These are phyloP conservation scores for Erpetoichthys calabaricus DNA, from an alignment of 2,797 vertebrate genomes.

Conservation along the genomic window DNA sequence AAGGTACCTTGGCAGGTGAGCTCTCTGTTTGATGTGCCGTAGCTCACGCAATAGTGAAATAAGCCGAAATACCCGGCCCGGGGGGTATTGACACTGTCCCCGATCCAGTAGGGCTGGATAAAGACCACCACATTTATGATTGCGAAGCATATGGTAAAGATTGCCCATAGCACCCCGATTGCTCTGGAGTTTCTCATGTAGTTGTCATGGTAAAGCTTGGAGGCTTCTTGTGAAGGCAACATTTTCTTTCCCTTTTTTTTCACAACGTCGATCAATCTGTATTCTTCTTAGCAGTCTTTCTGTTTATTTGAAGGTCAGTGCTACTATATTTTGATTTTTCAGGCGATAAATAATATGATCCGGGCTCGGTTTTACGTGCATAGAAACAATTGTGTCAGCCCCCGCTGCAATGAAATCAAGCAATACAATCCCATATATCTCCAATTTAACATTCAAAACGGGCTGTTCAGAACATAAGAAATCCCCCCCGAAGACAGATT, in stretches of 20 bases:
- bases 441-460: background rate
- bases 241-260: conserved; percentile 44
- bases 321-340: background rate
- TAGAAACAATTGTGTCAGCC: conserved; percentile 18
- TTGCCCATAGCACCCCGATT: conserved; percentile 89
- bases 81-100: conserved; percentile 87
- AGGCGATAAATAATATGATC: conserved; percentile 13
- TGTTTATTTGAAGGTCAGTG: conserved; percentile 14
- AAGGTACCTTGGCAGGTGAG: conserved; percentile 82
- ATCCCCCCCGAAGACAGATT: background rate
- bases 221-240: conserved; percentile 90
- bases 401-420: conserved; percentile 24
- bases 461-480: background rate
- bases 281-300: background rate
- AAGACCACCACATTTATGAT: conserved; percentile 96
- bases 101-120: conserved; percentile 95
- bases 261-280: too few relatives aligned
- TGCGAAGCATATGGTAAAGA: conserved; percentile 96
- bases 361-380: conserved; percentile 20
- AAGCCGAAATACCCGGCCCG: conserved; percentile 89
- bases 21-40: conserved; percentile 69
- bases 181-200: conserved; percentile 88
- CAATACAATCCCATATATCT: background rate
- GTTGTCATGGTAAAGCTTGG: conserved; percentile 87
- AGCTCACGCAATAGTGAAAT: conserved; percentile 89